Evolutionary conservation across 2,113 vertebrate species (phyloP).

Genomic region (Leucopsar rothschildi): DNA sequence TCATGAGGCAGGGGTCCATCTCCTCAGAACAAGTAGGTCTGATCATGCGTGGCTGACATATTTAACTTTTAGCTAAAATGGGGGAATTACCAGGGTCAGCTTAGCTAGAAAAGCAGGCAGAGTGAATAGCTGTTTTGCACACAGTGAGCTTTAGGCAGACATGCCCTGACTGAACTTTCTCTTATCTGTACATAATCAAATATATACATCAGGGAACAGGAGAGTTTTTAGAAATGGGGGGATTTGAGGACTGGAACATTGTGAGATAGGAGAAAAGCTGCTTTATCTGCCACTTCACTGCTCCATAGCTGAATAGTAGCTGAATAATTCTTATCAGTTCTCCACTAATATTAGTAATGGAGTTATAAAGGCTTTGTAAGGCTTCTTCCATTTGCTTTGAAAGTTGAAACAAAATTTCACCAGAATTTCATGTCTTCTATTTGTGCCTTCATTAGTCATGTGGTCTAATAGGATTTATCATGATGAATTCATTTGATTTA

Average conservation of each 20-base stretch:
- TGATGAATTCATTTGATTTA: not conserved
- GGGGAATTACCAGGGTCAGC: not conserved
- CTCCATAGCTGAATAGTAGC: not conserved
- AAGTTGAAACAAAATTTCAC: not conserved
- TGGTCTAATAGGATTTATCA: not conserved
- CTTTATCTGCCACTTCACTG: not conserved
- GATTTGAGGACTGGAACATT: not conserved
- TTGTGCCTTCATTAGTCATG: not conserved
- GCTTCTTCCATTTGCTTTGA: not conserved
- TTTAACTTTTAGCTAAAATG: not conserved
- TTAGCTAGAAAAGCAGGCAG: not conserved
- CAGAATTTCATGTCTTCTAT: not conserved
- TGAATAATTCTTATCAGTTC: not conserved
- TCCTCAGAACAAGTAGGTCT: not conserved
- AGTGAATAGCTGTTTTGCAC: not conserved
- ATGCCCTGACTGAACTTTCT: not conserved
- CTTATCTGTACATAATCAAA: not conserved
- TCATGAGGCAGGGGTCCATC: not conserved
- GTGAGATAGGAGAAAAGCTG: not conserved
- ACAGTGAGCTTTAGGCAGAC: not conserved
- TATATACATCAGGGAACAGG: not conserved
- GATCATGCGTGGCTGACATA: not conserved
- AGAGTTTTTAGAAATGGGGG: not conserved
- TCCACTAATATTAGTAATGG: not conserved
- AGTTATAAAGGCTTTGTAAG: not conserved